These are phyloP conservation scores for Allygus modestus DNA, from an alignment of 2,888 invertebrate genomes.

Conservation along the genomic window DNA sequence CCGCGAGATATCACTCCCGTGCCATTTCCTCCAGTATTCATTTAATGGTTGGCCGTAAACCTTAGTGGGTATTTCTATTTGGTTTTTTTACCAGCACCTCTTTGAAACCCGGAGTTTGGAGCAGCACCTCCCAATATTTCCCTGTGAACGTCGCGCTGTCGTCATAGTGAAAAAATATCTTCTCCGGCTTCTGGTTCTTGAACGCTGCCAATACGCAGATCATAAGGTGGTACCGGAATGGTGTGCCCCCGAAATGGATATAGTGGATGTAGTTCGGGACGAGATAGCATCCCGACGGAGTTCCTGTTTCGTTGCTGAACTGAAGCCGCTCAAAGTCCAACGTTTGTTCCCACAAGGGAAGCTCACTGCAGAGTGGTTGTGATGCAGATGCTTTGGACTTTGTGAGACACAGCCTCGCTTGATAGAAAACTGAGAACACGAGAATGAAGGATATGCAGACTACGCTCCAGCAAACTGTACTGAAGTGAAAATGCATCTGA, in stretches of 20 bases:
- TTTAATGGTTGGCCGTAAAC: slow-evolving; percentile 63
- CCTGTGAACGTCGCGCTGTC: slow-evolving; percentile 65
- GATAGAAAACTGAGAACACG: no score
- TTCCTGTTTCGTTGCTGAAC: slow-evolving; percentile 70
- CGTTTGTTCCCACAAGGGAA: slow-evolving; percentile 54
- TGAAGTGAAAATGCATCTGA: no score
- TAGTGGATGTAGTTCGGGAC: slow-evolving; percentile 72
- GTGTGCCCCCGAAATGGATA: slow-evolving; percentile 68
- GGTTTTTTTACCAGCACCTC: slow-evolving; percentile 52
- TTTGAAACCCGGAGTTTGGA: slow-evolving; percentile 64
- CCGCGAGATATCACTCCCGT: slow-evolving; percentile 62
- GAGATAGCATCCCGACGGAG: slow-evolving; percentile 66
- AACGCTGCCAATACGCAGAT: slow-evolving; percentile 69
- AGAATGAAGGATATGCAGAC: no score
- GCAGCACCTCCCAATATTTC: slow-evolving; percentile 68
- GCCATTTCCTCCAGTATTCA: slow-evolving; percentile 50
- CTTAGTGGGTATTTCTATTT: slow-evolving; percentile 51
- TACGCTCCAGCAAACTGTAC: no score
- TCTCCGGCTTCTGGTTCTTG: slow-evolving; percentile 71
- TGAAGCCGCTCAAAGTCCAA: slow-evolving; percentile 32
- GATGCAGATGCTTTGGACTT: no score
- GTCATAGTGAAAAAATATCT: slow-evolving; percentile 71
- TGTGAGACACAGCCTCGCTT: no score
- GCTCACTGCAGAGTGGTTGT: neutral
- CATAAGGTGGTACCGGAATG: slow-evolving; percentile 58